Base-by-base conservation (phyloP, 2,888 invertebrate genomes). In the Meiosimyza platycephala region DNA sequence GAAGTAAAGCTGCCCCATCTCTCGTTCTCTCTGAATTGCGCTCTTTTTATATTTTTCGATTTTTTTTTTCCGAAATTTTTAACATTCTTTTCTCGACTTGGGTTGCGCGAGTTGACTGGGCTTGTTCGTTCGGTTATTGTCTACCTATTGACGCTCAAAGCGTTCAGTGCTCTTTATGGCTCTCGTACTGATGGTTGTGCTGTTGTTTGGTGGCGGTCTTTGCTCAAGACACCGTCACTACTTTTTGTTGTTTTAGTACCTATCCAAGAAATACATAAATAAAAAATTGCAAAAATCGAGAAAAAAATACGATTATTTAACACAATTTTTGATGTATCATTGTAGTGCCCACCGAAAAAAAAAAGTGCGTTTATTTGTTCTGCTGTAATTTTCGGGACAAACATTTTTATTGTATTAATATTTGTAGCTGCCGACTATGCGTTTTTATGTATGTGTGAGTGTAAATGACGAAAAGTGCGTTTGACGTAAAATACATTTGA, bases 81-180 rank as follows among this genome's bases (percentile, higher is more conserved):
- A 6, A 40, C 9, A 40, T 40, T 40, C 40, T 40, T 40, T 40
- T 6, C 40, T 40, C 40, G 40, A 40, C 6, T 40, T 40, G 40
- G 40, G 9, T 40, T 40, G 40, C 40, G 40, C 40, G 40, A 6
- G 40, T 9, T 40, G 40, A 40, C 40, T 40, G 40, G 40, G 40
- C 4, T 40, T 40, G 40, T 40, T 40, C 63, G 40, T 40, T 40
- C 63, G 63, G 28, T 51, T 64, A 51, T 33, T 55, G 47, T 40
- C 16, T 16, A n/a, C 47, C 40, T 54, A 18, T 18, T 11, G n/a
- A 13, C 72, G 74, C 76, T 77, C 74, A 76, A 75, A 76, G 77
- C 73, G 75, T 76, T 81, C 78, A 82, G 82, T 84, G 81, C 78
- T 80, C 79, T 79, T 79, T 78, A 76, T 78, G 80, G 79, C 80